Conservation (phyloP, 1,140 invertebrate genomes). For the Propsilocerus akamusi region DNA sequence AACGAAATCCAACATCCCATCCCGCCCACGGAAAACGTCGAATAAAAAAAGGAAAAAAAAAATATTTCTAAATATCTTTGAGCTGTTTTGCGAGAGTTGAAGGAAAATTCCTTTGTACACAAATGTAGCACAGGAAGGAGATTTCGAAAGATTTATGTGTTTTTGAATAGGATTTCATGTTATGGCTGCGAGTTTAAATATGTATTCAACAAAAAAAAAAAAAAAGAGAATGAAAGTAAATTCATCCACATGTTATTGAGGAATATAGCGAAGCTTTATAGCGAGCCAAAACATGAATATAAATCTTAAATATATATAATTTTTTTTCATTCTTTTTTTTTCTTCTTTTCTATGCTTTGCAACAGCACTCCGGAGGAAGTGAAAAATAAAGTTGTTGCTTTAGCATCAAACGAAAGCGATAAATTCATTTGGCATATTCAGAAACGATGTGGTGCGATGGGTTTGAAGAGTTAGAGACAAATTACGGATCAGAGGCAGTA, state of each 20-base stretch:
- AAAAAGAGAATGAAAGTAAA: too few species aligned
- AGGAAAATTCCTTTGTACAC: not conserved
- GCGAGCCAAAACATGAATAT: slow-evolving; percentile 1
- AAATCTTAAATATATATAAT: not conserved
- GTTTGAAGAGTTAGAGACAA: too few species aligned
- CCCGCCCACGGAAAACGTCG: too few species aligned
- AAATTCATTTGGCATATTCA: too few species aligned
- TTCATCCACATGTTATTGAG: not conserved
- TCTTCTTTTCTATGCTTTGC: not conserved
- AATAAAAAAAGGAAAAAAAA: not conserved
- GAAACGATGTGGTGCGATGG: too few species aligned
- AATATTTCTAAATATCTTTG: not conserved
- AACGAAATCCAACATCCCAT: too few species aligned
- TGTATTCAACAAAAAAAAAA: too few species aligned
- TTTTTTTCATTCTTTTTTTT: not conserved
- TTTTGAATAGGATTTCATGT: slow-evolving; percentile 3
- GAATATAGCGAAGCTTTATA: not conserved
- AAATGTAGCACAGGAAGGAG: not conserved
- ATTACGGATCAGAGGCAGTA: too few species aligned
- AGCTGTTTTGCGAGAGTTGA: not conserved
- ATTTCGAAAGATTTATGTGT: not conserved
- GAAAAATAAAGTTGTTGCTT: too few species aligned
- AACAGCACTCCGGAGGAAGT: too few species aligned
- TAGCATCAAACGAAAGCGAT: too few species aligned
- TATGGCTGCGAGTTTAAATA: not conserved